Base-by-base conservation (phyloP, 2,113 vertebrate species). In the Dasyprocta punctata region DNA sequence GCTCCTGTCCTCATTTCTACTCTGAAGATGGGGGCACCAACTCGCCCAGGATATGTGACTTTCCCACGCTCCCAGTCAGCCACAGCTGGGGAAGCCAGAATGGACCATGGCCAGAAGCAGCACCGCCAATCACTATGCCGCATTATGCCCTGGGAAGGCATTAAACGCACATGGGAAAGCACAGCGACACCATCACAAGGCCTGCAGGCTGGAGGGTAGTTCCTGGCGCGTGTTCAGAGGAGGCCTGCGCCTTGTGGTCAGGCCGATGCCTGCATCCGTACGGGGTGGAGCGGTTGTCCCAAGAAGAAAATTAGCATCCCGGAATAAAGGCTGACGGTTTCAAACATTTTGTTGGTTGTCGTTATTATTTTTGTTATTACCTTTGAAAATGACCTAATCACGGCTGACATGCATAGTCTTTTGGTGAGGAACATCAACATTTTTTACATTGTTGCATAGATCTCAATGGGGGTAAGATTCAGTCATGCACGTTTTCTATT, bases 361-460 rank as follows among this genome's bases (percentile, higher is more conserved):
- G 5, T 77, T 60, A 58, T 56, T 61, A 69, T 69, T 52, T 87
- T 77, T 83, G 24, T 28, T 86, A 8, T 61, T 95, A 30, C 30
- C 38, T 90, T 93, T 89, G 47, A 96, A 92, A 97, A 82, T 22
- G 36, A 11, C 19, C 52, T 93, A 61, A 88, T 85, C 44, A 7
- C 56, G 33, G 36, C 33, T 89, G 69, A 82, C 33, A 65, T 24
- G 10, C 38, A 36, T 16, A 67, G 60, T 28, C 26, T 81, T 80
- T 67, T 54, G 4, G 36, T 84, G 36, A 69, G 33, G 65, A 47
- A 85, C 7, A 28, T 2, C 17, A 87, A 5, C n/a, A 28, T 73
- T 78, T 93, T 83, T 71, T 52, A 28, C 36, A 38, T 17, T n/a
- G 44, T 36, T 89, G 22, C 19, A 36, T 17, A 44, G 10, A 78